Percentiles rank a stretch among this genome's conserved stretches.
Conservation (phyloP, 2,113 vertebrate species). For the Pelecanoides urinatrix region DNA sequence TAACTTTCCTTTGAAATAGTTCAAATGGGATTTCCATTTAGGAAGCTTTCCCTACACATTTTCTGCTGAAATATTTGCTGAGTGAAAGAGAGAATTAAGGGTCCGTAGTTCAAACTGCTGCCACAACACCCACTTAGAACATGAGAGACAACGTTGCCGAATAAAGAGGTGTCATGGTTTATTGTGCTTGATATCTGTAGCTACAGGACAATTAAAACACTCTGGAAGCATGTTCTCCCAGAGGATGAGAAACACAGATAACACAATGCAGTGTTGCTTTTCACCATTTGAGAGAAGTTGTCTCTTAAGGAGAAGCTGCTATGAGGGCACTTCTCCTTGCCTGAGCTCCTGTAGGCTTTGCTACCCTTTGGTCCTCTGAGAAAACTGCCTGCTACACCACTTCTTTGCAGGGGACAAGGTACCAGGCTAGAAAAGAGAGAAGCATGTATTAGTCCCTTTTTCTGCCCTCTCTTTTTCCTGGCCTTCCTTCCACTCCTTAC, state of each 20-base stretch:
- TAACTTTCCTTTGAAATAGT: conserved; percentile 51
- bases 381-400: background rate
- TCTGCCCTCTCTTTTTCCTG: background rate
- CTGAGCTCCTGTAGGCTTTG: background rate
- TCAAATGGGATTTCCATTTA: conserved; percentile 35
- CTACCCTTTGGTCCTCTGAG: background rate
- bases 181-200: background rate
- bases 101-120: background rate
- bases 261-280: background rate
- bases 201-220: background rate
- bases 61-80: background rate
- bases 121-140: background rate
- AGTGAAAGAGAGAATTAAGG: background rate
- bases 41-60: conserved; percentile 2
- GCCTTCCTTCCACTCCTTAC: background rate
- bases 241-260: background rate
- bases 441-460: background rate
- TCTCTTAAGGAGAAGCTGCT: background rate
- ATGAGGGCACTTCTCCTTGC: background rate
- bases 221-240: background rate
- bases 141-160: background rate
- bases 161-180: background rate
- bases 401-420: background rate
- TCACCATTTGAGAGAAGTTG: background rate
- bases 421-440: background rate